A percentile compares a stretch with the other conserved stretches of the same genome.
Evolutionary conservation across 1,140 invertebrate species (phyloP).

Genomic region (Gonioctena quinquepunctata): DNA sequence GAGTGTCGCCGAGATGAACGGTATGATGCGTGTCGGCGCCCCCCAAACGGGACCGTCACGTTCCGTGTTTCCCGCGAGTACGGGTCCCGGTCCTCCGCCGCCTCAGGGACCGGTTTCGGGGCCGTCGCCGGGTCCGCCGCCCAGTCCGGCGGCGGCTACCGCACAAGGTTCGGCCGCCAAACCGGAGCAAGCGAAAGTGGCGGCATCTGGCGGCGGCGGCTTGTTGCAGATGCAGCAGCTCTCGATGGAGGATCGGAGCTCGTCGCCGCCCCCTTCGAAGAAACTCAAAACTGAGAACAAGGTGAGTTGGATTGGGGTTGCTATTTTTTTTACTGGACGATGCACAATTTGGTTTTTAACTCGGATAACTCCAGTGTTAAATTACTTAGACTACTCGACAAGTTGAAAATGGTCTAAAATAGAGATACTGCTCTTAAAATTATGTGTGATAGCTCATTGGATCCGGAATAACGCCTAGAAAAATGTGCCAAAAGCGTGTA

Average conservation of each 20-base stretch:
- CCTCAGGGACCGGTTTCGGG: slow-evolving; percentile 52
- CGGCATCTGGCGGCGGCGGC: slow-evolving; percentile 55
- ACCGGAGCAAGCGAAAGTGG: slow-evolving; percentile 60
- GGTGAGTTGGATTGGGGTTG: no score
- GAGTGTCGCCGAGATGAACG: slow-evolving; percentile 53
- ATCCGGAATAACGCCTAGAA: no score
- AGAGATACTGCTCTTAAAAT: no score
- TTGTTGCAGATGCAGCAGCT: slow-evolving; percentile 20
- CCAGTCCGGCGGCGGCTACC: slow-evolving; percentile 60
- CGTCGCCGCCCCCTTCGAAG: slow-evolving; percentile 67
- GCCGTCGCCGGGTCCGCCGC: slow-evolving; percentile 52
- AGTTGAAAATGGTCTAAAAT: no score
- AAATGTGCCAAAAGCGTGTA: no score
- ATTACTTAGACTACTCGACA: no score
- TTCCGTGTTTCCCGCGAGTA: no score
- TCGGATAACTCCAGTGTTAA: no score
- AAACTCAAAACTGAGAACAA: slow-evolving; percentile 70
- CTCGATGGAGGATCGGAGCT: slow-evolving; percentile 39
- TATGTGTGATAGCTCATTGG: no score
- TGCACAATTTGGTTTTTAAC: no score
- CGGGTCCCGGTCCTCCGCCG: slow-evolving; percentile 57
- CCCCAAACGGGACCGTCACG: slow-evolving; percentile 53
- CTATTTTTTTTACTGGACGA: no score
- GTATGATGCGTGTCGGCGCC: slow-evolving; percentile 57
- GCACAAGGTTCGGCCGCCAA: slow-evolving; percentile 58